Evolutionary conservation across 2,797 vertebrate species (phyloP).

Genomic region (Lithobates sylvaticus): DNA sequence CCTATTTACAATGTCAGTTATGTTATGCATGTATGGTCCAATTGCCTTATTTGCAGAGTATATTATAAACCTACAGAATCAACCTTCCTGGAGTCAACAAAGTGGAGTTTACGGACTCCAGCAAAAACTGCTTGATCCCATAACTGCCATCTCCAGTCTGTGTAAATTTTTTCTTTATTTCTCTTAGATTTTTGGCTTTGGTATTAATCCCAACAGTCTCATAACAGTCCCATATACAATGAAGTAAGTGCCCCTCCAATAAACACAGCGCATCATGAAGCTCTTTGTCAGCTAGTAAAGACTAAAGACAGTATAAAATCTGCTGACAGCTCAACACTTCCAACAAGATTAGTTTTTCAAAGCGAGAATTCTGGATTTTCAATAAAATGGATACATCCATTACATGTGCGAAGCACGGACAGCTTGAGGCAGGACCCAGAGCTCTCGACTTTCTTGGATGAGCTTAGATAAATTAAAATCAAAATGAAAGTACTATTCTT

Average conservation of each 20-base stretch:
- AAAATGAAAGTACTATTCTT: slow-evolving; percentile 27
- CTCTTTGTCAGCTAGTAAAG: neutral
- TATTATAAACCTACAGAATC: too few relatives aligned
- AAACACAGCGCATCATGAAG: neutral
- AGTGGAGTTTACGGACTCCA: too few relatives aligned
- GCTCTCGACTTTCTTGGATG: slow-evolving; percentile 12
- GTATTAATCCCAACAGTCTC: too few relatives aligned
- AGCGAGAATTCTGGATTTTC: slow-evolving; percentile 35
- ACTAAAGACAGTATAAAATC: slow-evolving; percentile 5
- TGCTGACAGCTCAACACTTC: slow-evolving; percentile 28
- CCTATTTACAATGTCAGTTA: too few relatives aligned
- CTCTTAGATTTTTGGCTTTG: too few relatives aligned
- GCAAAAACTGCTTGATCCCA: too few relatives aligned
- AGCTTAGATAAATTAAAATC: slow-evolving; percentile 32
- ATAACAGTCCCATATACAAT: neutral
- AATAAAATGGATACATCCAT: slow-evolving; percentile 29
- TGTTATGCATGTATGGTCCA: too few relatives aligned
- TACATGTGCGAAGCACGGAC: neutral
- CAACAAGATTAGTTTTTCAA: slow-evolving; percentile 44
- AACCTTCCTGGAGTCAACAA: too few relatives aligned
- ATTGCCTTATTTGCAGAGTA: too few relatives aligned
- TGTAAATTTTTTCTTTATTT: too few relatives aligned
- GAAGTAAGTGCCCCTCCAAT: neutral
- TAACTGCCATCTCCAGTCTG: too few relatives aligned
- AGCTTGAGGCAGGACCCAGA: slow-evolving; percentile 8